Conservation (phyloP, 2,888 invertebrate genomes). For the Yponomeuta plumbellus region DNA sequence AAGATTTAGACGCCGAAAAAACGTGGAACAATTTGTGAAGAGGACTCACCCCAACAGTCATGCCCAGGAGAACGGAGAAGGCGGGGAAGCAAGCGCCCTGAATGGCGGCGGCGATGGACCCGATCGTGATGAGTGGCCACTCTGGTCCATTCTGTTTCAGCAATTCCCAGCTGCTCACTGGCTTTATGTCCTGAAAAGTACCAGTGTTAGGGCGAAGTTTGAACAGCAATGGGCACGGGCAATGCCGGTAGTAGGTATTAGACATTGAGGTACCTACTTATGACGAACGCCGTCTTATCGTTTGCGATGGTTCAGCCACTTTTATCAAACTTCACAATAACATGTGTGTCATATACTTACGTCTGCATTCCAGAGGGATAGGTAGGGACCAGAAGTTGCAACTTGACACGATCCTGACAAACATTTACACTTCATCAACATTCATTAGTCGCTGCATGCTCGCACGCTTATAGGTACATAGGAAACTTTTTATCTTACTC, state of each 20-base stretch:
- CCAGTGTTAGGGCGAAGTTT: too few relatives aligned
- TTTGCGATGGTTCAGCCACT: too few relatives aligned
- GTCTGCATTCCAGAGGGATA: too few relatives aligned
- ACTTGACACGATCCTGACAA: too few relatives aligned
- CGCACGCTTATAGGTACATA: too few relatives aligned
- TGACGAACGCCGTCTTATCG: too few relatives aligned
- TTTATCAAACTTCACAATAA: too few relatives aligned
- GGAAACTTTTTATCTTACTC: too few relatives aligned
- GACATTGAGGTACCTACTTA: neutral
- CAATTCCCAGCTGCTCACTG: constrained; percentile 41
- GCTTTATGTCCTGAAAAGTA: constrained; percentile 5
- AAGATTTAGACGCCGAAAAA: constrained; percentile 5
- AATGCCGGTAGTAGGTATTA: neutral
- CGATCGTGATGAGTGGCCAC: constrained; percentile 65
- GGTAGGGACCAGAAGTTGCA: too few relatives aligned
- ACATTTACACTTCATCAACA: too few relatives aligned
- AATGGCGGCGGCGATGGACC: constrained; percentile 64
- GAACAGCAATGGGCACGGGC: neutral
- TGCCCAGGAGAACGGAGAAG: constrained; percentile 77
- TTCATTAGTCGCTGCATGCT: too few relatives aligned
- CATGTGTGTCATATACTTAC: too few relatives aligned
- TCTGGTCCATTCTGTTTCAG: constrained; percentile 70
- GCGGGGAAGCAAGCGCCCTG: constrained; percentile 75
- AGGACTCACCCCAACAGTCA: constrained; percentile 61
- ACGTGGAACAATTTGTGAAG: constrained; percentile 12